Conservation (phyloP, 2,797 vertebrate genomes). For the Sphenodon punctatus region DNA sequence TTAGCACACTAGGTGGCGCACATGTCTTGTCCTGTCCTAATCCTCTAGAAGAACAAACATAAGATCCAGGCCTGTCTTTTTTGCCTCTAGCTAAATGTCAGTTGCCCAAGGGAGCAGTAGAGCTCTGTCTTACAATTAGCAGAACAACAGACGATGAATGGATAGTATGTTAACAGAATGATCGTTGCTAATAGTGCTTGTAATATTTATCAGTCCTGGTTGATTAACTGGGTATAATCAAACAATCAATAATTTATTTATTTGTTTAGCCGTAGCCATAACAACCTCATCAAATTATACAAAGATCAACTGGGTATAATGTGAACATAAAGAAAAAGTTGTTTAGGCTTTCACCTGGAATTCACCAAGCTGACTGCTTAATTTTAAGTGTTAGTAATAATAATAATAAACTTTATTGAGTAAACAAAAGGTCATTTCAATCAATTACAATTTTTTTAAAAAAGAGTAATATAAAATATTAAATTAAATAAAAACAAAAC, state of each 20-base stretch:
- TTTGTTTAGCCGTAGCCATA: no score
- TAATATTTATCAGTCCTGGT: slow-evolving; percentile 20
- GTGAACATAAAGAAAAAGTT: background rate
- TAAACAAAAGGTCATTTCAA: no score
- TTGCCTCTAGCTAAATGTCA: background rate
- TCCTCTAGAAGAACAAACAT: background rate
- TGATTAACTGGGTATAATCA: no score
- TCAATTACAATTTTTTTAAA: no score
- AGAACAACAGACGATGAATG: slow-evolving; percentile 11
- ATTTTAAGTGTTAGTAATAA: slow-evolving; percentile 13
- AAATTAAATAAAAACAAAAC: no score
- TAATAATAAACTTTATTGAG: no score
- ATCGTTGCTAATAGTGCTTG: background rate
- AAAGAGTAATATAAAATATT: no score
- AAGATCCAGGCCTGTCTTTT: background rate
- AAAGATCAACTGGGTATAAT: no score
- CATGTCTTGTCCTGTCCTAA: background rate
- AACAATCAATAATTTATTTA: no score
- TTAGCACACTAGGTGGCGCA: slow-evolving; percentile 51
- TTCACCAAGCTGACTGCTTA: background rate
- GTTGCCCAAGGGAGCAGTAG: background rate
- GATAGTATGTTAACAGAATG: background rate
- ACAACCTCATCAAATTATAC: no score
- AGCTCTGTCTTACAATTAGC: background rate
- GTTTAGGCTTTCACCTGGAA: slow-evolving; percentile 2